These are phyloP conservation scores for Macrochelys suwanniensis DNA, from an alignment of 2,797 vertebrate species.

Conservation along the genomic window DNA sequence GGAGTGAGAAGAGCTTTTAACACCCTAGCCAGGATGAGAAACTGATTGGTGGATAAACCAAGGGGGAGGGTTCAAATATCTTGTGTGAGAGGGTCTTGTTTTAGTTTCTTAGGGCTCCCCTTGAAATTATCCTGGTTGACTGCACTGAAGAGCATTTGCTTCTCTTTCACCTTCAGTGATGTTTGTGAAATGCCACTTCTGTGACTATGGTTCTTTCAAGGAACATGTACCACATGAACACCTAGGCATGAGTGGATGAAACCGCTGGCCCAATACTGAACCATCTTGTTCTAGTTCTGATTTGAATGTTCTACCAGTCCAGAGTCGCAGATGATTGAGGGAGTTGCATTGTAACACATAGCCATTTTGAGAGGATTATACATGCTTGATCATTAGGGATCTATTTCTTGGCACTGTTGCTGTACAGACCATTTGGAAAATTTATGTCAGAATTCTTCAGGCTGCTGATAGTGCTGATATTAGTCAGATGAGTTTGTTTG, in stretches of 20 bases:
- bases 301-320: background rate
- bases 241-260: background rate
- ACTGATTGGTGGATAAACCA: background rate
- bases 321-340: background rate
- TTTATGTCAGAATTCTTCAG: background rate
- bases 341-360: background rate
- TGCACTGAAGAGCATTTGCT: background rate
- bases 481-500: background rate
- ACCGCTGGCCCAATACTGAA: background rate
- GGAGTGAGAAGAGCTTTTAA: background rate
- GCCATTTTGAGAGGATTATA: background rate
- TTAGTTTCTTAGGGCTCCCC: background rate
- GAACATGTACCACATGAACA: background rate
- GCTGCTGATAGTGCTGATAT: background rate
- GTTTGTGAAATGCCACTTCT: background rate
- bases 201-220: background rate
- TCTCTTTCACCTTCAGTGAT: background rate
- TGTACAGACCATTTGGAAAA: background rate
- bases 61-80: background rate
- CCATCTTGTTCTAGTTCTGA: background rate
- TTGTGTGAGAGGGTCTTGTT: background rate
- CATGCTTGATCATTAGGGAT: background rate
- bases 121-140: accelerated
- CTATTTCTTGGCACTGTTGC: background rate
- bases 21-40: background rate